Base-by-base conservation (phyloP, 1,140 invertebrate genomes). In the Neomicropteryx cornuta region DNA sequence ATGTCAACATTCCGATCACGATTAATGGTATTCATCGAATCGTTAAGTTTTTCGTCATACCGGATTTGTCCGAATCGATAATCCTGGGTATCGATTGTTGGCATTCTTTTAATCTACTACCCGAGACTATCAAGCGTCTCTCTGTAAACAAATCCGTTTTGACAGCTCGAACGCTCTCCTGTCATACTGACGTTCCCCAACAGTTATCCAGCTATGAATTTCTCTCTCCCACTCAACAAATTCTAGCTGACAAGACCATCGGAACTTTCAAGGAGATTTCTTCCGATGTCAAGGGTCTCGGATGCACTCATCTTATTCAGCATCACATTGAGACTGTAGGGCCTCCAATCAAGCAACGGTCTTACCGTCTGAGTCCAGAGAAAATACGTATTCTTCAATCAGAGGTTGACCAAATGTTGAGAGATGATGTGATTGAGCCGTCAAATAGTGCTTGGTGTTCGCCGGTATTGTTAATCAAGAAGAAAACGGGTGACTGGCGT, bases 391-490 rank as follows among this genome's bases (percentile, higher is more conserved):
- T 42, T 5, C 6, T 47, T 3, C 23, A 31, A 5, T 30, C 39
- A 40, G 33, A 45, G 31, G 33, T 45, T 1, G 43, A 48, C 24
- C 40, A 48, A 31, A 45, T 48, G 46, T 17, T 48, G n/a, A 14
- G 17, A 29, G 19, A 38, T 3, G 46, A 45, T 18, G 37, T 46
- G 2, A 32, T 49, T 2, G 47, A 43, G 23, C 36, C 31, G 11
- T 49, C 41, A n/a, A 44, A 47, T 21, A 51, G 50, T 24, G 35
- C 48, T 0, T 54, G 50, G 52, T 45, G 29, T 6, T 53, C 50
- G n/a, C 50, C 52, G 6, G 45, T 51, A 4, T 21, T 55, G 3
- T 14, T 55, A 10, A 41, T 43, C 5, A 40, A 16, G 3, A 53
- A 56, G 33, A 51, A 56, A 24, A 38, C 53, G 21, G 48, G 48